phyloP scores from a whole-genome alignment of 1,140 invertebrate species.

The Carcinoscorpius rotundicauda region DNA sequence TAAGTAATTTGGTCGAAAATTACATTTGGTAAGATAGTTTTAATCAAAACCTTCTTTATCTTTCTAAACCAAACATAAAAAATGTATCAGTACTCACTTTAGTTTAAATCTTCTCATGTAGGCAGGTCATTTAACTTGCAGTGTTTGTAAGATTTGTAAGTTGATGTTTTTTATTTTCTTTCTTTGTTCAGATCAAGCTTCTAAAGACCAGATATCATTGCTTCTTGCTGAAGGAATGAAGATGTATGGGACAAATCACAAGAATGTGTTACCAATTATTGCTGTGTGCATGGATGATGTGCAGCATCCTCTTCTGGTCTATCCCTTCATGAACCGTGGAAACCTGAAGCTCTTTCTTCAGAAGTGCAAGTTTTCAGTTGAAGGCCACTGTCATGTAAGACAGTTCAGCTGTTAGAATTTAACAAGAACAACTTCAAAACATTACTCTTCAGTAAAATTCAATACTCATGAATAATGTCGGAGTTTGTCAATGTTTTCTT shows the following conservation, averaged over 20 bases:
- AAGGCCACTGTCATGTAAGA: constrained; percentile 35
- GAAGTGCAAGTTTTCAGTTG: constrained; percentile 29
- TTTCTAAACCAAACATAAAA: no score
- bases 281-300: constrained; percentile 75
- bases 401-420: not conserved
- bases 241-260: constrained; percentile 72
- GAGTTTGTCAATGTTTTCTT: no score
- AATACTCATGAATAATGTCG: no score
- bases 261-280: constrained; percentile 67
- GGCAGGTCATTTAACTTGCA: no score
- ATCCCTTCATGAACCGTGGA: constrained; percentile 65
- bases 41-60: no score
- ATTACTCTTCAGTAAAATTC: no score
- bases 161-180: not conserved
- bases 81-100: no score
- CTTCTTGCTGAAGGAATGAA: constrained; percentile 75
- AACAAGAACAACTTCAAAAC: no score
- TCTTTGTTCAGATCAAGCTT: constrained; percentile 56
- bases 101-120: no score
- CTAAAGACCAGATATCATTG: constrained; percentile 64
- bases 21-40: no score
- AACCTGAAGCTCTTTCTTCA: constrained; percentile 63
- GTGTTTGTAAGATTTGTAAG: no score
- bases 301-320: constrained; percentile 74
- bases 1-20: no score